A percentile compares a stretch with the other conserved stretches of the same genome.
Evolutionary conservation across 2,797 vertebrate species (phyloP).

Genomic region (Streptopelia turtur): DNA sequence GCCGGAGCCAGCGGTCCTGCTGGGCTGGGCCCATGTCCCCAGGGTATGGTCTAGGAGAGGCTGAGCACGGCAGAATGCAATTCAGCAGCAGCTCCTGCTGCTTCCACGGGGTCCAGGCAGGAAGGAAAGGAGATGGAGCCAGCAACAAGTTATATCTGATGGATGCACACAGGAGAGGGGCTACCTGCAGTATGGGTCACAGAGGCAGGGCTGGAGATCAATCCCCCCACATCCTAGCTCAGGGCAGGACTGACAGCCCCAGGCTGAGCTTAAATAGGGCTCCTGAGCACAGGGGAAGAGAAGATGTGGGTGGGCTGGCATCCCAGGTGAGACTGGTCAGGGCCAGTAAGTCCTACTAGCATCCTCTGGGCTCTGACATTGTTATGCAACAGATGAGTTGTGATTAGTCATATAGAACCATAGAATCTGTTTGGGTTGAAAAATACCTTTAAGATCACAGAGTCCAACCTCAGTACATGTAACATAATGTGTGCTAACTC

Average conservation of each 20-base stretch:
- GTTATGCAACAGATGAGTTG: neutral
- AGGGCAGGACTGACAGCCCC: too few relatives aligned
- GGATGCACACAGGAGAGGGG: accelerated
- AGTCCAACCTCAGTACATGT: too few relatives aligned
- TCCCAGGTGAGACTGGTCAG: neutral
- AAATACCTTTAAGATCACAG: too few relatives aligned
- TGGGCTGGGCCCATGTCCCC: too few relatives aligned
- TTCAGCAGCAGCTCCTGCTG: neutral
- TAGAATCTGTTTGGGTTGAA: too few relatives aligned
- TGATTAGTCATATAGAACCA: neutral
- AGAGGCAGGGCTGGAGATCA: accelerated
- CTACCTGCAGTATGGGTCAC: accelerated
- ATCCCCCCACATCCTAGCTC: accelerated
- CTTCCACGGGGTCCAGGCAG: accelerated
- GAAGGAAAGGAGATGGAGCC: neutral
- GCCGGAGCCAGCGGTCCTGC: too few relatives aligned
- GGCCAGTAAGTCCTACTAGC: too few relatives aligned
- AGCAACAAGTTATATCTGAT: accelerated
- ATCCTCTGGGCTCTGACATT: neutral
- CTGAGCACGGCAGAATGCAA: too few relatives aligned
- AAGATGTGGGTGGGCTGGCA: neutral
- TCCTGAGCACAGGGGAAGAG: neutral
- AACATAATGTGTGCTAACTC: neutral
- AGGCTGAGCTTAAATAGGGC: neutral
- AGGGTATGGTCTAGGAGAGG: too few relatives aligned